Conservation (phyloP, 2,797 vertebrate genomes). For the Rhynchonycteris naso region DNA sequence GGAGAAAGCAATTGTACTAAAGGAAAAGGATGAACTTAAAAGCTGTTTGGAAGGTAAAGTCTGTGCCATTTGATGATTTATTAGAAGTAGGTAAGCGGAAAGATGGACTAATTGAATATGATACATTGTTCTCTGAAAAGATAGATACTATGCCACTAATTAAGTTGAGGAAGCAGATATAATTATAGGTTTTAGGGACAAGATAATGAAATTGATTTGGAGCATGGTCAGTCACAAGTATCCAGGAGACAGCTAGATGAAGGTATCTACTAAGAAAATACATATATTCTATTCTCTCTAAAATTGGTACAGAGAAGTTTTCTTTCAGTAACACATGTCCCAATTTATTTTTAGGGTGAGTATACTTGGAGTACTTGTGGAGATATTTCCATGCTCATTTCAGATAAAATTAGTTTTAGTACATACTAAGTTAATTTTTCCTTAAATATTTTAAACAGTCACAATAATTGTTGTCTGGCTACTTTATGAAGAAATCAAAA, state of each 20-base stretch:
- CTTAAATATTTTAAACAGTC: conserved; percentile 32
- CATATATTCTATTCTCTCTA: background rate
- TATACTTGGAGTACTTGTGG: background rate
- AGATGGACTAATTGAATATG: conserved; percentile 6
- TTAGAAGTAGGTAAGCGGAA: background rate
- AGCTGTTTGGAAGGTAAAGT: background rate
- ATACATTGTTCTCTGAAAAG: background rate
- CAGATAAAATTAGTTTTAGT: background rate
- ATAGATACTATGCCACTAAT: background rate
- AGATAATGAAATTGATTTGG: background rate
- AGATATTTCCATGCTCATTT: background rate
- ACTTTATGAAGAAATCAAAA: conserved; percentile 9
- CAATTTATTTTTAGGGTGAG: background rate
- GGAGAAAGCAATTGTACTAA: background rate
- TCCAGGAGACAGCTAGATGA: background rate
- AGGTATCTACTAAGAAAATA: background rate
- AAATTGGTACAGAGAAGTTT: background rate
- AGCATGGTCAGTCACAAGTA: background rate
- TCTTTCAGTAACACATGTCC: background rate
- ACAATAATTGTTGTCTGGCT: background rate
- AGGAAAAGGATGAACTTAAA: background rate
- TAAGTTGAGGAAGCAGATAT: background rate
- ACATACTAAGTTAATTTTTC: conserved; percentile 1
- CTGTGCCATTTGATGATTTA: conserved; percentile 10
- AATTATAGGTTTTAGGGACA: background rate